A percentile compares a stretch with the other conserved stretches of the same genome.
These are phyloP conservation scores for Orestias chungarensis DNA, from an alignment of 2,797 vertebrate species.

Conservation along the genomic window DNA sequence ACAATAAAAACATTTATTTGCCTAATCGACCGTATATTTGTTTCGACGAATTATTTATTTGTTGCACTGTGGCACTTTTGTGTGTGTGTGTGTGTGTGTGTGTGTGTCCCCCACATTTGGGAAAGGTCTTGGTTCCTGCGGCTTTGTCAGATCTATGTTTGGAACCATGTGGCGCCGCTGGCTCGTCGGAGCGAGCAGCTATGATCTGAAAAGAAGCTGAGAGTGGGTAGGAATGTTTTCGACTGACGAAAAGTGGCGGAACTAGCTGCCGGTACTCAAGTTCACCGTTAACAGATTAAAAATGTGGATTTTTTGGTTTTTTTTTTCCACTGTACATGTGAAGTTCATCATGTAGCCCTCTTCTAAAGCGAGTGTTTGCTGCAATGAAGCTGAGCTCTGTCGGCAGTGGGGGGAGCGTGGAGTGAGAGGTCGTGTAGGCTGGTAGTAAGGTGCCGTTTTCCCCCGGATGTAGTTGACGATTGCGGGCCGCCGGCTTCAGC, in stretches of 20 bases:
- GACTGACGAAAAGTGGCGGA: conserved; percentile 38
- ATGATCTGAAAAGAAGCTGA: conserved; percentile 8
- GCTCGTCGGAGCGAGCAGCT: conserved; percentile 34
- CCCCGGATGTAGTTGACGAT: conserved; percentile 47
- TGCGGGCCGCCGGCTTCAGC: conserved; percentile 24
- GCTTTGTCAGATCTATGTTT: conserved; percentile 43
- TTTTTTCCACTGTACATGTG: conserved; percentile 17
- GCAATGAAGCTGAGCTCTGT: conserved; percentile 44
- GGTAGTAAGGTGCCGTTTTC: conserved; percentile 43
- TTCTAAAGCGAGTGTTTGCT: conserved; percentile 21
- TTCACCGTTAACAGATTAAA: conserved; percentile 41
- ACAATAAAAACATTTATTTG: not conserved
- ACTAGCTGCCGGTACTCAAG: conserved; percentile 72
- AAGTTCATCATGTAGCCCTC: conserved; percentile 41
- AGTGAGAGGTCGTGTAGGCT: conserved; percentile 54
- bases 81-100: too few relatives aligned
- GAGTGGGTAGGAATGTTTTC: conserved; percentile 12
- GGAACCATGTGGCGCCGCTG: conserved; percentile 41
- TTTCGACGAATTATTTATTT: conserved; percentile 1
- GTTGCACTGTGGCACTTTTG: not conserved
- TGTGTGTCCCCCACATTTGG: not conserved
- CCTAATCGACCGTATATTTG: not conserved
- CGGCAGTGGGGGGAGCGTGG: conserved; percentile 53
- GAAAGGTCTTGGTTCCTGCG: not conserved
- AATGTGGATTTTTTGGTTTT: conserved; percentile 33